Evolutionary conservation across 2,888 invertebrate species (phyloP).

Genomic region (Branchellion lobata): DNA sequence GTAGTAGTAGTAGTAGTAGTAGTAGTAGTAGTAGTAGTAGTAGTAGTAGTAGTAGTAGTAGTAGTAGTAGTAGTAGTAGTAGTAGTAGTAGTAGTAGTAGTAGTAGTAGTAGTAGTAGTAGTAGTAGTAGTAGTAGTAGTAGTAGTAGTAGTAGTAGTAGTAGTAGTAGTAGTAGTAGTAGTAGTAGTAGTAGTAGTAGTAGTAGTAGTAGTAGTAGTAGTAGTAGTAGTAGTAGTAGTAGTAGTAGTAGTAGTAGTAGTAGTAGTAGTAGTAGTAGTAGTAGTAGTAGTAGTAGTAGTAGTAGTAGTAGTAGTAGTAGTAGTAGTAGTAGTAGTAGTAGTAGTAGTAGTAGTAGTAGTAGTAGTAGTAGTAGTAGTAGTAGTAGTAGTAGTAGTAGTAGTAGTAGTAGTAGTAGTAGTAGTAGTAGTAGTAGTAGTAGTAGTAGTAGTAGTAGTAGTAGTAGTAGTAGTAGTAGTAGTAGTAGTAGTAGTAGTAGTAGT

Average conservation of each 20-base stretch:
- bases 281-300: conserved; percentile 49
- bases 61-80: conserved; percentile 47
- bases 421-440: background rate
- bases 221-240: conserved; percentile 48
- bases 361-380: conserved; percentile 48
- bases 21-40: conserved; percentile 47
- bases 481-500: background rate
- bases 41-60: conserved; percentile 48
- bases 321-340: conserved; percentile 47
- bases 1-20: conserved; percentile 48
- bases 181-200: conserved; percentile 48
- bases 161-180: conserved; percentile 46
- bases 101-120: conserved; percentile 46
- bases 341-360: conserved; percentile 49
- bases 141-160: conserved; percentile 48
- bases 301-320: conserved; percentile 48
- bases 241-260: conserved; percentile 47
- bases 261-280: conserved; percentile 49
- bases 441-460: background rate
- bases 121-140: conserved; percentile 46
- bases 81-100: conserved; percentile 45
- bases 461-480: conserved; percentile 14
- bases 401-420: conserved; percentile 25
- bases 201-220: conserved; percentile 47
- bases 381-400: conserved; percentile 48